Evolutionary conservation across 2,797 vertebrate species (phyloP).

Genomic region (Phataginus tetradactyla): DNA sequence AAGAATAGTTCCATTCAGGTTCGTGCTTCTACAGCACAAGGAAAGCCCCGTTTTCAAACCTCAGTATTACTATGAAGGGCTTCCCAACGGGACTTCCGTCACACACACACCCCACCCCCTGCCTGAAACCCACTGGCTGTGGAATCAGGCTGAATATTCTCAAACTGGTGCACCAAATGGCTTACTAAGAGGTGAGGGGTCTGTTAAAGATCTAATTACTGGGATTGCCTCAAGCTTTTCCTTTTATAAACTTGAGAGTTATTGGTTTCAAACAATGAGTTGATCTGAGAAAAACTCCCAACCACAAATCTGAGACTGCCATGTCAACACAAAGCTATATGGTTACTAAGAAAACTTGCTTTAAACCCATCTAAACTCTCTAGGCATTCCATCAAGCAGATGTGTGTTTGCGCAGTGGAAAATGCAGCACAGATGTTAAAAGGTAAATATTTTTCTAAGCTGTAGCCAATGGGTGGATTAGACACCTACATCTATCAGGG

Average conservation of each 20-base stretch:
- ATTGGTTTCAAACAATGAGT: conserved; percentile 87
- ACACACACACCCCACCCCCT: background rate
- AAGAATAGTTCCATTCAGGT: background rate
- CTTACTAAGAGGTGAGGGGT: conserved; percentile 76
- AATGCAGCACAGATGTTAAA: conserved; percentile 86
- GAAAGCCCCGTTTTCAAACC: background rate
- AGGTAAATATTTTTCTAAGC: conserved; percentile 87
- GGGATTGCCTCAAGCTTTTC: conserved; percentile 83
- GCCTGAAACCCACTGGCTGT: background rate
- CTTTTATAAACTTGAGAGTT: conserved; percentile 86
- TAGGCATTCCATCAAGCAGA: conserved; percentile 82
- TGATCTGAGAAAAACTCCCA: conserved; percentile 84
- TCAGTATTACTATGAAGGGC: background rate
- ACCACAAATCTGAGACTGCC: conserved; percentile 81
- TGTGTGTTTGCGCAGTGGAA: conserved; percentile 84
- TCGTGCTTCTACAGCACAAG: background rate
- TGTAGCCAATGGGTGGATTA: conserved; percentile 83
- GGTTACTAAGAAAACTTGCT: conserved; percentile 86
- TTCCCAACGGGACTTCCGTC: background rate
- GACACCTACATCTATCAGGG: conserved; percentile 80
- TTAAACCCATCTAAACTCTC: conserved; percentile 82
- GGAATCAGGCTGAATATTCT: conserved; percentile 41
- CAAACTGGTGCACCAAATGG: conserved; percentile 33
- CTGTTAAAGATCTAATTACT: conserved; percentile 86
- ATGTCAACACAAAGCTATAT: conserved; percentile 83